Conservation (phyloP, 2,888 invertebrate genomes). For the Argyra leucocephala region DNA sequence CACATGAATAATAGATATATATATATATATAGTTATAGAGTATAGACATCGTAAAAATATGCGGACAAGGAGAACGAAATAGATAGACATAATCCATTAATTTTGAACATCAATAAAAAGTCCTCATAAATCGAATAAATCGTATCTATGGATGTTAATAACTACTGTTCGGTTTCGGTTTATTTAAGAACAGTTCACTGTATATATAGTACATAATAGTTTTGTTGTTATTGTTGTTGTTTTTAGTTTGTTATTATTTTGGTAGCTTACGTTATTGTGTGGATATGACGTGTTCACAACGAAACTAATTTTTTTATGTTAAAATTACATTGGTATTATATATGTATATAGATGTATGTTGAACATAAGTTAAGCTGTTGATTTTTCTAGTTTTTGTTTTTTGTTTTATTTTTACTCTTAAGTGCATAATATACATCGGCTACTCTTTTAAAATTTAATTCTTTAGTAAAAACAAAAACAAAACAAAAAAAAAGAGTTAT, state of each 20-base stretch:
- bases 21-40: too few relatives aligned
- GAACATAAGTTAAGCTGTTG: neutral
- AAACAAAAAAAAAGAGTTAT: neutral
- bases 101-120: conserved; percentile 6
- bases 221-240: neutral
- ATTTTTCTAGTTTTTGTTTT: neutral
- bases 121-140: conserved; percentile 6
- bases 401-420: neutral
- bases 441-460: neutral
- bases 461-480: neutral
- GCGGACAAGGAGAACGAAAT: conserved; percentile 2
- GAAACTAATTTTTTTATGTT: neutral
- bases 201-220: neutral
- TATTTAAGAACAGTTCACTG: neutral
- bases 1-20: too few relatives aligned
- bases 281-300: neutral
- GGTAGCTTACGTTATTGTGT: neutral
- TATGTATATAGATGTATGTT: neutral
- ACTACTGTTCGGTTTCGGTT: neutral
- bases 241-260: neutral
- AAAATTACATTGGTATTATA: too few relatives aligned
- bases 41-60: conserved; percentile 6
- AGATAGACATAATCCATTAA: conserved; percentile 6
- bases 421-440: neutral
- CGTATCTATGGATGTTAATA: conserved; percentile 3